These are phyloP conservation scores for Dinothrombium tinctorium DNA, from an alignment of 1,140 invertebrate genomes.

Conservation along the genomic window DNA sequence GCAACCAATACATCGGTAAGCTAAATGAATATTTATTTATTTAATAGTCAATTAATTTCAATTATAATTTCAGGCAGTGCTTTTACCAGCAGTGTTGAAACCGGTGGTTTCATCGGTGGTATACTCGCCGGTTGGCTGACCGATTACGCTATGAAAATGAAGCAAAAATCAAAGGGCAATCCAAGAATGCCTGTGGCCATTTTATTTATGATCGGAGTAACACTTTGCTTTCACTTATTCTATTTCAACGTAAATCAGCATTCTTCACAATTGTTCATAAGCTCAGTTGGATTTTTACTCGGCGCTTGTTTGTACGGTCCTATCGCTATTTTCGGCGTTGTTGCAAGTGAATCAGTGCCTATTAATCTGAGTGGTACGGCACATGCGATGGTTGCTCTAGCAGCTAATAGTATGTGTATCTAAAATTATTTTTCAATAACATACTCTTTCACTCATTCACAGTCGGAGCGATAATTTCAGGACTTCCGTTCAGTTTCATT, in stretches of 20 bases:
- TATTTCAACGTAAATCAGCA: slow-evolving; percentile 14
- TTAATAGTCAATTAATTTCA: slow-evolving; percentile 8
- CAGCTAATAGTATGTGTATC: slow-evolving; percentile 22
- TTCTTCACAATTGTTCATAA: slow-evolving; percentile 20
- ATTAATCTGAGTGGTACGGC: slow-evolving; percentile 22
- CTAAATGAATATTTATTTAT: neutral
- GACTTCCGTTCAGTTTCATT: slow-evolving; percentile 23
- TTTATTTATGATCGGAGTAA: slow-evolving; percentile 16
- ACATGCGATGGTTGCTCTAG: slow-evolving; percentile 23
- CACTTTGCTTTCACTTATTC: slow-evolving; percentile 17
- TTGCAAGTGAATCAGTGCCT: slow-evolving; percentile 23
- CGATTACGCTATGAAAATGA: slow-evolving; percentile 18
- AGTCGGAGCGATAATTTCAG: slow-evolving; percentile 24
- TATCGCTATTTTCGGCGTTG: slow-evolving; percentile 24
- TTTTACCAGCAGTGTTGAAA: slow-evolving; percentile 25
- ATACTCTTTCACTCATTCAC: slow-evolving; percentile 14
- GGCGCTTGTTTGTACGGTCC: slow-evolving; percentile 24
- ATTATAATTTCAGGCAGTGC: slow-evolving; percentile 4
- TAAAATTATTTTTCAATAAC: slow-evolving; percentile 3
- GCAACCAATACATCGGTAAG: slow-evolving; percentile 20
- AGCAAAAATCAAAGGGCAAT: slow-evolving; percentile 13
- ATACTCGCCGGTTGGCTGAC: slow-evolving; percentile 24
- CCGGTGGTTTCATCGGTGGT: slow-evolving; percentile 26
- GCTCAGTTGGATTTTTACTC: slow-evolving; percentile 20
- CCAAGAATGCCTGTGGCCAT: slow-evolving; percentile 19